Evolutionary conservation across 2,888 invertebrate genomes (phyloP).

Genomic region (Leptopterna dolabrata): DNA sequence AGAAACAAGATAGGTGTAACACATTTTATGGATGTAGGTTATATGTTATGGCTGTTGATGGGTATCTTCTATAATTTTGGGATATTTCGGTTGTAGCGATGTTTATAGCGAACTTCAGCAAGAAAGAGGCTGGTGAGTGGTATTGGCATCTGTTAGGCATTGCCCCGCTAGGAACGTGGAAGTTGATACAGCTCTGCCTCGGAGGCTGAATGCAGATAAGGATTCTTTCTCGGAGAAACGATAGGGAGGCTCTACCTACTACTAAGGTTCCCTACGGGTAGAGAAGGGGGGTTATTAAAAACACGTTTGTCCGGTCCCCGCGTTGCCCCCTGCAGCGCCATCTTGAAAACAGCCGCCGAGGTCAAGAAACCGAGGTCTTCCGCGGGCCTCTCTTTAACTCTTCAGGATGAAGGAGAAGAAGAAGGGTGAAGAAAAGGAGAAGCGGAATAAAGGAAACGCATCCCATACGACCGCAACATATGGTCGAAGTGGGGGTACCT

Average conservation of each 20-base stretch:
- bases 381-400: constrained; percentile 11
- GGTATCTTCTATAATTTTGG: too few relatives aligned
- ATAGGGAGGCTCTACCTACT: neutral
- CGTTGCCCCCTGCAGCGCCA: constrained; percentile 41
- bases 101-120: too few relatives aligned
- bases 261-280: neutral
- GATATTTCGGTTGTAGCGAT: too few relatives aligned
- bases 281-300: constrained; percentile 56
- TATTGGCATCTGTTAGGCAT: neutral
- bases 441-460: neutral
- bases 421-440: neutral
- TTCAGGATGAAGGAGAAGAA: neutral
- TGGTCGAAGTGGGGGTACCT: neutral
- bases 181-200: neutral
- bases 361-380: constrained; percentile 42
- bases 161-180: neutral
- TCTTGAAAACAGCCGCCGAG: constrained; percentile 50
- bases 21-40: too few relatives aligned
- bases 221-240: neutral
- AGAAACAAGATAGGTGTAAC: too few relatives aligned
- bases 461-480: constrained; percentile 3
- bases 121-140: neutral
- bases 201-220: neutral
- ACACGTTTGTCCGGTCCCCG: constrained; percentile 55
- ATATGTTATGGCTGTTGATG: too few relatives aligned